phyloP scores from a whole-genome alignment of 2,113 vertebrate species.

The Indri indri region DNA sequence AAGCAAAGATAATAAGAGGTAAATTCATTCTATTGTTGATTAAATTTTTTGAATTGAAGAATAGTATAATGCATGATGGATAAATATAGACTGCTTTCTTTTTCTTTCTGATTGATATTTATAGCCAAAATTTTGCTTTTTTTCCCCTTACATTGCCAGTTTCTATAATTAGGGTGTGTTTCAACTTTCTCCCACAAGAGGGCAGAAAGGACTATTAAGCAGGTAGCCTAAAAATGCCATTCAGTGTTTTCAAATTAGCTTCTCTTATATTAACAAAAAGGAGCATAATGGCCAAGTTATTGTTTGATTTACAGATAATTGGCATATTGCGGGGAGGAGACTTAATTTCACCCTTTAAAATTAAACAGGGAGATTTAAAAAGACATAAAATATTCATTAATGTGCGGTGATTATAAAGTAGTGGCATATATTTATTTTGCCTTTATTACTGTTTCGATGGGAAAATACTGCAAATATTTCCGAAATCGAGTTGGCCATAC shows the following conservation, averaged over 20 bases:
- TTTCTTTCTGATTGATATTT: slow-evolving; percentile 62
- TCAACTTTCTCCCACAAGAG: slow-evolving; percentile 85
- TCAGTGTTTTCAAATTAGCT: slow-evolving; percentile 90
- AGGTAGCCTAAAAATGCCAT: slow-evolving; percentile 82
- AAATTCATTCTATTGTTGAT: slow-evolving; percentile 32
- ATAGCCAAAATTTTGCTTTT: slow-evolving; percentile 12
- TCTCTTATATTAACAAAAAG: slow-evolving; percentile 91
- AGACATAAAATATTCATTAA: slow-evolving; percentile 98
- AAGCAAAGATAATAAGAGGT: slow-evolving; percentile 6
- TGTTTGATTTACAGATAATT: slow-evolving; percentile 98
- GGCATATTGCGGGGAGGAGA: slow-evolving; percentile 90
- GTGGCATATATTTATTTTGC: slow-evolving; percentile 90
- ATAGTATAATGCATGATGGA: neutral
- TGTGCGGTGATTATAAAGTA: slow-evolving; percentile 92
- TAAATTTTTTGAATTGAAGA: slow-evolving; percentile 44
- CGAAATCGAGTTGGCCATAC: slow-evolving; percentile 91
- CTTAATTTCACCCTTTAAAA: slow-evolving; percentile 95
- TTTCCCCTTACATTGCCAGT: slow-evolving; percentile 39
- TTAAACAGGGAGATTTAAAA: slow-evolving; percentile 97
- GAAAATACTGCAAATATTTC: slow-evolving; percentile 93
- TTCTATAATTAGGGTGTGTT: slow-evolving; percentile 75
- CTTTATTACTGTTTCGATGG: slow-evolving; percentile 93
- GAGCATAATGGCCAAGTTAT: slow-evolving; percentile 93
- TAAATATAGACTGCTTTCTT: neutral
- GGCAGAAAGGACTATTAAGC: slow-evolving; percentile 88